Conservation (phyloP, 2,797 vertebrate genomes). For the Cryptoprocta ferox region DNA sequence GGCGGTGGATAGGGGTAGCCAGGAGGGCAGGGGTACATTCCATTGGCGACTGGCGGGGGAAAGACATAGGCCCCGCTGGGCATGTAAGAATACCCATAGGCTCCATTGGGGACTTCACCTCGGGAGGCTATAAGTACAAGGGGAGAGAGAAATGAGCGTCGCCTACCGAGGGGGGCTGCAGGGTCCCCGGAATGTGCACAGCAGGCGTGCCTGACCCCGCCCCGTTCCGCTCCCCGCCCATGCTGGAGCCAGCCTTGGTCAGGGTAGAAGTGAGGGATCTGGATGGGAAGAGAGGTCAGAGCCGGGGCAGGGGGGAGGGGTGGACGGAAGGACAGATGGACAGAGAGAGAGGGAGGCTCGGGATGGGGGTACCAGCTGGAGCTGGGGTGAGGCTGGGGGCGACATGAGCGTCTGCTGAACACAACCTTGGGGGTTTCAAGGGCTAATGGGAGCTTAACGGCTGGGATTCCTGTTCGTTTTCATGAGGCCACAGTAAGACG, state of each 20-base stretch:
- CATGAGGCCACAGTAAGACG: not conserved
- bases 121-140: slow-evolving; percentile 91
- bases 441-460: not conserved
- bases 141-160: slow-evolving; percentile 67
- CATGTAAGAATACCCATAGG: slow-evolving; percentile 94
- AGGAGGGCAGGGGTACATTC: slow-evolving; percentile 91
- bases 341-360: no score
- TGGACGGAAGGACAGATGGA: not conserved
- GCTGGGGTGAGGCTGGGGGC: not conserved
- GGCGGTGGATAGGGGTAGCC: slow-evolving; percentile 93
- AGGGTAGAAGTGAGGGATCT: not conserved
- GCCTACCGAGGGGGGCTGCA: not conserved
- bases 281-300: not conserved
- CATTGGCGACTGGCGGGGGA: slow-evolving; percentile 90
- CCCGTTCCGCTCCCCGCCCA: not conserved
- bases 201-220: not conserved
- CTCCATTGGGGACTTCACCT: slow-evolving; percentile 92
- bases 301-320: not conserved
- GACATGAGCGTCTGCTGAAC: not conserved
- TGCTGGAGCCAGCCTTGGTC: rapidly evolving
- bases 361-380: rapidly evolving
- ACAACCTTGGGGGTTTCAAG: not conserved
- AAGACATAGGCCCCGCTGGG: slow-evolving; percentile 93
- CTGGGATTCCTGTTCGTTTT: not conserved
- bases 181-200: not conserved